Conservation (phyloP, 2,797 vertebrate genomes). For the Sebastes kiyomatsui region DNA sequence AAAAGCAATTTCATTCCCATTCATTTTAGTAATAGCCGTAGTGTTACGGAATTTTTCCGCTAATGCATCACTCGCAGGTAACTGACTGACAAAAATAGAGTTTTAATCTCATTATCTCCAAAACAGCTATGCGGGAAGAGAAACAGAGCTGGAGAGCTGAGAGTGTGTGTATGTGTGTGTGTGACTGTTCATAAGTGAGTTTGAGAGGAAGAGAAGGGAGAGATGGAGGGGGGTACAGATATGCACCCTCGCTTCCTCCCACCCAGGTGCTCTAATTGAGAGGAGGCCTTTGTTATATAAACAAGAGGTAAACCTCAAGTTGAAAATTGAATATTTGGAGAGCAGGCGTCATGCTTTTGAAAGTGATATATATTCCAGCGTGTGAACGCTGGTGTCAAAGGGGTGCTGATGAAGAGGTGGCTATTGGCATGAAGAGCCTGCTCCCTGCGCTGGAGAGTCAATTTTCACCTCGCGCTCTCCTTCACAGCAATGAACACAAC, state of each 20-base stretch:
- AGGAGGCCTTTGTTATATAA: constrained; percentile 73
- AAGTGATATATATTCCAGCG: constrained; percentile 59
- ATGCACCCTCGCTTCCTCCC: constrained; percentile 49
- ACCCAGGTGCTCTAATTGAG: constrained; percentile 64
- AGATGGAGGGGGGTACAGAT: constrained; percentile 29
- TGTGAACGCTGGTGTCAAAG: constrained; percentile 57
- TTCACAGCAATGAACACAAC: constrained; percentile 60
- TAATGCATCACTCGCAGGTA: constrained; percentile 61
- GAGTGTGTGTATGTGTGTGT: constrained; percentile 1
- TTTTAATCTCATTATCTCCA: constrained; percentile 68
- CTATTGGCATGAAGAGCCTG: constrained; percentile 67
- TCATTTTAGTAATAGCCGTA: constrained; percentile 35
- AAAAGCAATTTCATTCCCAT: constrained; percentile 32
- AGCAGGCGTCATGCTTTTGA: constrained; percentile 45
- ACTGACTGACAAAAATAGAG: constrained; percentile 58
- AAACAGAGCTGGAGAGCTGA: background rate
- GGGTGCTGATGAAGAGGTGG: constrained; percentile 62
- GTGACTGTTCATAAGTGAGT: constrained; percentile 31
- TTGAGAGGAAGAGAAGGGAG: constrained; percentile 35
- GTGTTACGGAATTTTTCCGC: constrained; percentile 39
- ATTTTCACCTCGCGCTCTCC: constrained; percentile 58
- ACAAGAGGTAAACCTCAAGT: constrained; percentile 65
- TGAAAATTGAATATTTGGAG: constrained; percentile 73
- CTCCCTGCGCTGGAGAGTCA: constrained; percentile 58
- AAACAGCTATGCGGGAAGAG: constrained; percentile 39